Evolutionary conservation across 1,140 invertebrate species (phyloP).

Genomic region (Heterodera carotae): DNA sequence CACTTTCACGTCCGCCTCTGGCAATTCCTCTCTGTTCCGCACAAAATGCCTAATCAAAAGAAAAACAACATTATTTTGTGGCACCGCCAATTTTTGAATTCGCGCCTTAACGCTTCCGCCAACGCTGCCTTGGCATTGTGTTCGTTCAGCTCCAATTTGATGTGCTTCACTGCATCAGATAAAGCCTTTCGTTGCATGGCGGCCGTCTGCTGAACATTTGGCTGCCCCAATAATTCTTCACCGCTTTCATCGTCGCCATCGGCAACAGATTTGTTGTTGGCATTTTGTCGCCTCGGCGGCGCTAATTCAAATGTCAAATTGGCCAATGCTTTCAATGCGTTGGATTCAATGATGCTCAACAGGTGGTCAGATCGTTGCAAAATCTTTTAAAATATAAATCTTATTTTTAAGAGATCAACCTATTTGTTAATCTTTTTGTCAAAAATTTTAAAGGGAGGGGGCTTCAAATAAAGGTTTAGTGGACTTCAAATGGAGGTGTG

Average conservation of each 20-base stretch:
- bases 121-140: conserved; percentile 3
- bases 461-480: too few species aligned
- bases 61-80: neutral
- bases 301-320: too few species aligned
- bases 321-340: neutral
- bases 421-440: too few species aligned
- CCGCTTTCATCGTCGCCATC: too few species aligned
- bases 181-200: too few species aligned
- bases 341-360: neutral
- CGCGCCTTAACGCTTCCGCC: neutral
- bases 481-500: too few species aligned
- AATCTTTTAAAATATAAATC: neutral
- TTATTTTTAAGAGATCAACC: neutral
- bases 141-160: neutral
- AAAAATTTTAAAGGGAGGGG: too few species aligned
- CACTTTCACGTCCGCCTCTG: conserved; percentile 29
- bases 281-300: too few species aligned
- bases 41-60: conserved; percentile 31
- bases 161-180: neutral
- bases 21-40: conserved; percentile 36
- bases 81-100: neutral
- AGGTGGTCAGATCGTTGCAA: neutral
- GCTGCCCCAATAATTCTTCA: too few species aligned
- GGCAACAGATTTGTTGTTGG: too few species aligned
- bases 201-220: neutral